phyloP scores from a whole-genome alignment of 2,888 invertebrate genomes.

The Gari tellinella region DNA sequence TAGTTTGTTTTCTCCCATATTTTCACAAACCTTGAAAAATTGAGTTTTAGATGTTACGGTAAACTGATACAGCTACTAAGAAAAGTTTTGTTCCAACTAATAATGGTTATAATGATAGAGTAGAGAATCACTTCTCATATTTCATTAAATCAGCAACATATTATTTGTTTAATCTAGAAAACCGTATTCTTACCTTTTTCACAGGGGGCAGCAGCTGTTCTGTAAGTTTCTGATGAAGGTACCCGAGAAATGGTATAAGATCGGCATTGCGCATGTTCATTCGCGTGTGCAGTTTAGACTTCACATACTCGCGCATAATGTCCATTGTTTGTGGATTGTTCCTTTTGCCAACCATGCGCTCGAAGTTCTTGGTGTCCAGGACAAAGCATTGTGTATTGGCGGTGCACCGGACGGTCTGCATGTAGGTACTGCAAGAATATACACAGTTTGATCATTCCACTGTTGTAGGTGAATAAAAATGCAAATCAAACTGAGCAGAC shows the following conservation, averaged over 20 bases:
- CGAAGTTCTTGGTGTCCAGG: slow-evolving; percentile 82
- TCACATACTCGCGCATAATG: slow-evolving; percentile 70
- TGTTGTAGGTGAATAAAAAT: too few relatives aligned
- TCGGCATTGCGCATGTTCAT: slow-evolving; percentile 70
- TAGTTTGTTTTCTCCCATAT: too few relatives aligned
- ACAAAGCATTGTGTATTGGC: slow-evolving; percentile 78
- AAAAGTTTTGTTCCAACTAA: too few relatives aligned
- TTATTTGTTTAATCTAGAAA: too few relatives aligned
- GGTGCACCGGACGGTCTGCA: slow-evolving; percentile 79
- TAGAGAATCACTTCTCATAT: too few relatives aligned
- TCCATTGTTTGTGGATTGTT: slow-evolving; percentile 75
- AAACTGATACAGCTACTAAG: too few relatives aligned
- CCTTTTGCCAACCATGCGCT: slow-evolving; percentile 76
- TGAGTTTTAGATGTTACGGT: too few relatives aligned
- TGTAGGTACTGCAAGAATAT: slow-evolving; percentile 77
- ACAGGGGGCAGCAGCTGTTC: slow-evolving; percentile 67
- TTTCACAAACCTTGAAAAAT: too few relatives aligned
- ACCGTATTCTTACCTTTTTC: slow-evolving; percentile 54
- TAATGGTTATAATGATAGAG: too few relatives aligned
- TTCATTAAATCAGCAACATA: too few relatives aligned
- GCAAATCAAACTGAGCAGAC: neutral
- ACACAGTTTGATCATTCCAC: too few relatives aligned
- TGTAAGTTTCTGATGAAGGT: slow-evolving; percentile 73
- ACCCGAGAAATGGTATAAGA: slow-evolving; percentile 74
- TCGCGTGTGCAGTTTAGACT: slow-evolving; percentile 73